A percentile compares a stretch with the other conserved stretches of the same genome.
phyloP scores from a whole-genome alignment of 2,797 vertebrate species.

The Sebastes diaconus region DNA sequence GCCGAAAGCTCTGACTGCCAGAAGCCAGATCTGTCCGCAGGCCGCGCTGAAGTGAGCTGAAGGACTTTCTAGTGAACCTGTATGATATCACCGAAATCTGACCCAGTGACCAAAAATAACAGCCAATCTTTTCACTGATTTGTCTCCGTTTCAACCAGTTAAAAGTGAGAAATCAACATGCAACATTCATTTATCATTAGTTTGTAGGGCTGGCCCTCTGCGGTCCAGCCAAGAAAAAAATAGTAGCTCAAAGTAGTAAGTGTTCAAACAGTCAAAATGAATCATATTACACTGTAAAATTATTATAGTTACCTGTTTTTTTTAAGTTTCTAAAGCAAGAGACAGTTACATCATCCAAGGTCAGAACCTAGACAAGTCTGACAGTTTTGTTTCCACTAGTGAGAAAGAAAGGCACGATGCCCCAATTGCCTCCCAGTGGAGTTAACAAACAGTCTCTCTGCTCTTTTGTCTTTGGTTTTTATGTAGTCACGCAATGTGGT shows the following conservation, averaged over 20 bases:
- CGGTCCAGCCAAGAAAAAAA: not conserved
- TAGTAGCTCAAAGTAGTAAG: not conserved
- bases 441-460: slow-evolving; percentile 43
- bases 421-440: slow-evolving; percentile 40
- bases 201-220: no score
- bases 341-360: slow-evolving; percentile 29
- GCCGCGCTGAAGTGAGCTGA: no score
- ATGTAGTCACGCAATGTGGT: slow-evolving; percentile 53
- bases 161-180: no score
- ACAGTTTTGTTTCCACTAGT: slow-evolving; percentile 33
- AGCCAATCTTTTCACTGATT: no score
- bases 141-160: no score
- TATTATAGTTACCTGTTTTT: not conserved
- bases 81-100: no score
- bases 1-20: no score
- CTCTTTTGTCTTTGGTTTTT: slow-evolving; percentile 53
- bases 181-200: no score
- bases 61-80: no score
- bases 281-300: not conserved
- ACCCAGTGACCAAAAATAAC: no score
- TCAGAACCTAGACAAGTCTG: slow-evolving; percentile 22
- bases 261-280: not conserved
- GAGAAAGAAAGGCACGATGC: slow-evolving; percentile 16
- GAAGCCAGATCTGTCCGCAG: no score
- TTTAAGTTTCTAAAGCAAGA: slow-evolving; percentile 3